Evolutionary conservation across 2,888 invertebrate genomes (phyloP).

Genomic region (Lamproptera curius): DNA sequence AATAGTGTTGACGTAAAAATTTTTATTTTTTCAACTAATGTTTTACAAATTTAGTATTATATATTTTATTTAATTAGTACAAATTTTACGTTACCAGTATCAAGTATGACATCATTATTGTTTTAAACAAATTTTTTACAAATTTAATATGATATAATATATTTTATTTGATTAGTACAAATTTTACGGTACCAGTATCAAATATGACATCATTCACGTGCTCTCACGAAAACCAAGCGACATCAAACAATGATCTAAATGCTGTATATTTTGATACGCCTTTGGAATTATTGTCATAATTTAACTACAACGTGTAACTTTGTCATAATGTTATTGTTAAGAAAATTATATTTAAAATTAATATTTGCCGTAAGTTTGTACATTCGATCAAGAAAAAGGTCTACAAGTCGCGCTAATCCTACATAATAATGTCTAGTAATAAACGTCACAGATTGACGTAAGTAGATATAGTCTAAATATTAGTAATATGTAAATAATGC

Average conservation of each 20-base stretch:
- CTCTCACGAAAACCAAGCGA: no score
- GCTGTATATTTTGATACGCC: background rate
- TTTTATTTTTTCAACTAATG: background rate
- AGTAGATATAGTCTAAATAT: background rate
- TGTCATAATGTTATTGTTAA: background rate
- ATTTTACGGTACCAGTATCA: no score
- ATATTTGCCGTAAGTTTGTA: no score
- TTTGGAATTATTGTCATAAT: background rate
- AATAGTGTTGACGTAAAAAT: background rate
- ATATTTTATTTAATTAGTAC: background rate
- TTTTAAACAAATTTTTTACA: background rate
- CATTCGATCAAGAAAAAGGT: no score
- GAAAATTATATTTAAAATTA: no score
- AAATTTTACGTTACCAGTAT: background rate
- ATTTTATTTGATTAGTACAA: background rate
- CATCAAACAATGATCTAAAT: no score
- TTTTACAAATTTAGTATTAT: background rate
- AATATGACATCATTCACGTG: no score
- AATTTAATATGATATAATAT: background rate
- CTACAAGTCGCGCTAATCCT: no score
- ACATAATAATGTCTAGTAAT: no score
- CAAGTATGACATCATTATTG: background rate
- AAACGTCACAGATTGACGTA: no score
- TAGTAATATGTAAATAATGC: background rate
- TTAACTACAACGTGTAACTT: background rate